A percentile compares a stretch with the other conserved stretches of the same genome.
Evolutionary conservation across 1,140 invertebrate genomes (phyloP).

Genomic region (Ladona fulva): DNA sequence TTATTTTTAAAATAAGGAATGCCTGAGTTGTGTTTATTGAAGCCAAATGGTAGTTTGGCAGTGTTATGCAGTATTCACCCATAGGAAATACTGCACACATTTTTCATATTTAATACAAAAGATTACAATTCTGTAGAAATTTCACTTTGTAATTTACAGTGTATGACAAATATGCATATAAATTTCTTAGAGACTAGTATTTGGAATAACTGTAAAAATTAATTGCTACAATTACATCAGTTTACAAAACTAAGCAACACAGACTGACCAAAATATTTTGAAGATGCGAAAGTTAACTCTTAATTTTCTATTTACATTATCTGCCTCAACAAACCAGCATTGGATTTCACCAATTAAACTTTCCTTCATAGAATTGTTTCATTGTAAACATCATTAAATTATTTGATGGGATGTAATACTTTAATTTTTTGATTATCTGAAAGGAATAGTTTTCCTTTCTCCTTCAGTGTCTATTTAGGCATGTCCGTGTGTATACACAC

Average conservation of each 20-base stretch:
- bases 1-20: slow-evolving; percentile 1
- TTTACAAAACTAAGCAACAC: slow-evolving; percentile 6
- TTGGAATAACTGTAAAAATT: background rate
- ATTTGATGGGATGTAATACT: background rate
- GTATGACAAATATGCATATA: background rate
- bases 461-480: no score
- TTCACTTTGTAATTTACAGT: background rate
- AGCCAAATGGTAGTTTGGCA: background rate
- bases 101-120: background rate
- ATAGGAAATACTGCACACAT: background rate
- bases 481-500: no score
- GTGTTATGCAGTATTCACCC: background rate
- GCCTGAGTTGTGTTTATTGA: background rate
- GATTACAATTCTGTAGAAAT: background rate
- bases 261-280: background rate
- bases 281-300: background rate
- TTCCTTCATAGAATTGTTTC: background rate
- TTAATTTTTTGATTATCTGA: background rate
- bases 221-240: background rate
- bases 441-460: no score
- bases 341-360: background rate
- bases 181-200: background rate
- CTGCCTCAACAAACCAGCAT: background rate
- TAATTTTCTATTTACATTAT: background rate
- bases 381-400: slow-evolving; percentile 4